Evolutionary conservation across 2,797 vertebrate species (phyloP).

Genomic region (Hephaestus fuliginosus): DNA sequence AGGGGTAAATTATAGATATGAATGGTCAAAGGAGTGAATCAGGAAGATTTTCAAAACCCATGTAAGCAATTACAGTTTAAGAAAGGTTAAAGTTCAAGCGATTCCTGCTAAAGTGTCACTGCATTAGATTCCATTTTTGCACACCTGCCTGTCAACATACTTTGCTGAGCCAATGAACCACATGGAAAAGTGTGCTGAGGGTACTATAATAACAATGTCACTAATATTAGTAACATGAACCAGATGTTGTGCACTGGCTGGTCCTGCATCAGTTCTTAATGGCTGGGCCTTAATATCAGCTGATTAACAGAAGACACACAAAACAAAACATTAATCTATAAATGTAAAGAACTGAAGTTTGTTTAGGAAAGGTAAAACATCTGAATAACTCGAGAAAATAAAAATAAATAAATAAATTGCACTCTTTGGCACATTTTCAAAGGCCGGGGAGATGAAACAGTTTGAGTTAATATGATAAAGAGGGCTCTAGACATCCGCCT

Average conservation of each 20-base stretch:
- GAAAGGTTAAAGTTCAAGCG: not conserved
- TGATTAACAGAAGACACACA: not conserved
- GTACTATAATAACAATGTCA: not conserved
- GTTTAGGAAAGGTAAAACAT: not conserved
- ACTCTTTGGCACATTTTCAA: not conserved
- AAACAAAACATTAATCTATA: not conserved
- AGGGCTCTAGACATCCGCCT: not conserved
- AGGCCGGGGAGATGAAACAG: too few relatives aligned
- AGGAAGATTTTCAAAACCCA: not conserved
- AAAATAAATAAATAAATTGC: not conserved
- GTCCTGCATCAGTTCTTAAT: not conserved
- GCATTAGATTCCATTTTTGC: not conserved
- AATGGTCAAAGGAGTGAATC: too few relatives aligned
- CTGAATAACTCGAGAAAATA: not conserved
- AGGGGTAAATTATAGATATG: not conserved
- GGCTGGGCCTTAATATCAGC: not conserved
- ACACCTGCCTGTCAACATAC: not conserved
- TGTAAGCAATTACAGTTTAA: not conserved
- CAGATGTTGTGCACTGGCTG: not conserved
- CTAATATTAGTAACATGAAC: not conserved
- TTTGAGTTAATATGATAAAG: not conserved
- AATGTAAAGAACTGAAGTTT: not conserved
- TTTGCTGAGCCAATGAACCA: not conserved
- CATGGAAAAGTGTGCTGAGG: not conserved
- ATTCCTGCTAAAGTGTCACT: not conserved